Percentiles rank a stretch among this genome's conserved stretches.
Conservation (phyloP, 2,113 vertebrate species). For the Corvus hawaiiensis region DNA sequence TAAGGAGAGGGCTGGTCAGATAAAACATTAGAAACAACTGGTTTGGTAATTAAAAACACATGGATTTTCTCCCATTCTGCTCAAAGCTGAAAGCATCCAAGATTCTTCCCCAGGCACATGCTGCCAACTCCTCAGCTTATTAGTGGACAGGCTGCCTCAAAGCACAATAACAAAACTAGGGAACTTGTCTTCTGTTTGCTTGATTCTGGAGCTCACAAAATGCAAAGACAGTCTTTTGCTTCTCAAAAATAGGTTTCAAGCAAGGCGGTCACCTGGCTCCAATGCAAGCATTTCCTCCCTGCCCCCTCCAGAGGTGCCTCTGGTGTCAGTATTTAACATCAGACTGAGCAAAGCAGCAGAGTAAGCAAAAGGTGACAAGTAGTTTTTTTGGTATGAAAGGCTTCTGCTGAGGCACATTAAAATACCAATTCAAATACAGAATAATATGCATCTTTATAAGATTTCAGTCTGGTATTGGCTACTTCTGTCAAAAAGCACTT, state of each 20-base stretch:
- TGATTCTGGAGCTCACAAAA: not conserved
- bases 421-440: not conserved
- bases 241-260: not conserved
- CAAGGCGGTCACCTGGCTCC: not conserved
- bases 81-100: not conserved
- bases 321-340: not conserved
- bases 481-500: not conserved
- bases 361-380: slow-evolving; percentile 29
- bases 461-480: not conserved
- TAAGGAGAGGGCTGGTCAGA: not conserved
- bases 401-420: not conserved
- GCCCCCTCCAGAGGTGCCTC: not conserved
- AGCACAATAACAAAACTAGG: not conserved
- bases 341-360: not conserved
- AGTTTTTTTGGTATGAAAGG: not conserved
- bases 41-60: not conserved
- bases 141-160: not conserved
- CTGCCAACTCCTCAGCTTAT: not conserved
- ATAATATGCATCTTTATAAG: not conserved
- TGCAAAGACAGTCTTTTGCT: not conserved
- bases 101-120: not conserved
- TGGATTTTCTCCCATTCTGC: not conserved
- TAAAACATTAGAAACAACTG: not conserved
- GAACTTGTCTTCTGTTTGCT: not conserved
- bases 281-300: accelerated